These are phyloP conservation scores for Ciona savignyi DNA, from an alignment of 23 tunicate species.

Conservation along the genomic window DNA sequence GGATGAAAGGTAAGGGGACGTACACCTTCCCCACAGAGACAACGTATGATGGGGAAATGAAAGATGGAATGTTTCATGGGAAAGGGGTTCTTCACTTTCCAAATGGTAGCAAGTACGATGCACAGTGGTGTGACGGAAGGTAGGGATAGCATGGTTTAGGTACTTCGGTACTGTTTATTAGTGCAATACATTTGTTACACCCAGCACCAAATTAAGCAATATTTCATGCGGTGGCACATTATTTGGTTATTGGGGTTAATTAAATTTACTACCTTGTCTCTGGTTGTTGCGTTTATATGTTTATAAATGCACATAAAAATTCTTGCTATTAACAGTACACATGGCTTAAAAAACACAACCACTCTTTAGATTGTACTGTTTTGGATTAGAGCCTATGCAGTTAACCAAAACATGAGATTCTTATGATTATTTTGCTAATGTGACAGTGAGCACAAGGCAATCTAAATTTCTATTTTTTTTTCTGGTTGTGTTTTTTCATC, in stretches of 20 bases:
- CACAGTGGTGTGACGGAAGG: constrained; percentile 75
- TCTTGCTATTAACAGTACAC: no score
- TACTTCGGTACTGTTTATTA: background rate
- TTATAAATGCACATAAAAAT: no score
- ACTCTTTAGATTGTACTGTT: no score
- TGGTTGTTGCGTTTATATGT: background rate
- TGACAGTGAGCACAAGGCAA: no score
- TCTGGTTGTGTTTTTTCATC: no score
- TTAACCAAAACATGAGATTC: background rate
- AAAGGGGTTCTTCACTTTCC: constrained; percentile 77
- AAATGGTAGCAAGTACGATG: constrained; percentile 84
- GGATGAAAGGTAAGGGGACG: constrained; percentile 82
- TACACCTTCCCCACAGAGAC: constrained; percentile 74
- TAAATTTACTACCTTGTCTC: no score
- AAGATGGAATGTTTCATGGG: constrained; percentile 92
- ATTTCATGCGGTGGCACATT: no score
- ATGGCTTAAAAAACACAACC: no score
- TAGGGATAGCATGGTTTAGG: background rate
- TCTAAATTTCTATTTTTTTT: no score
- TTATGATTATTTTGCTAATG: background rate
- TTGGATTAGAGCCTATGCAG: background rate
- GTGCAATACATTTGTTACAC: background rate
- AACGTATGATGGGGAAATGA: constrained; percentile 65
- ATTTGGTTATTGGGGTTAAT: no score
- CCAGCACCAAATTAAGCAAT: no score